phyloP scores from a whole-genome alignment of 2,113 vertebrate species.

The Pelusios castaneus region DNA sequence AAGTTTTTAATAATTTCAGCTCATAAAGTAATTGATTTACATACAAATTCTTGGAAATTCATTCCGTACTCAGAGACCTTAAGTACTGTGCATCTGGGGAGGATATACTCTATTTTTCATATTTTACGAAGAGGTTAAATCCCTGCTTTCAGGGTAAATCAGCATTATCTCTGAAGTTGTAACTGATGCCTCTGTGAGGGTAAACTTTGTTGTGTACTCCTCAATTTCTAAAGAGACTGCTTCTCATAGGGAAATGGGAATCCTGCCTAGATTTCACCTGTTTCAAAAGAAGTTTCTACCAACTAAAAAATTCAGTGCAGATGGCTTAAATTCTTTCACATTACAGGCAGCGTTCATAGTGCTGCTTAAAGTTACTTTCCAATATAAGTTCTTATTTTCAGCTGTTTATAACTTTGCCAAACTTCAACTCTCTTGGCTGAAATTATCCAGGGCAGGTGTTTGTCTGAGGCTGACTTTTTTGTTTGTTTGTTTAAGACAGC shows the following conservation, averaged over 20 bases:
- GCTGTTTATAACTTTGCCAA: slow-evolving; percentile 2
- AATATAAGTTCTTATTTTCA: slow-evolving; percentile 25
- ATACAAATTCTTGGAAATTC: not conserved
- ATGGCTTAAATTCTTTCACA: not conserved
- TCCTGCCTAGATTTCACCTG: not conserved
- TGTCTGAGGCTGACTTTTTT: slow-evolving; percentile 56
- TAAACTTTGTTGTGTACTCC: not conserved
- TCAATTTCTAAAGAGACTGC: not conserved
- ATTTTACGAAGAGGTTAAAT: not conserved
- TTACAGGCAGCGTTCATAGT: not conserved
- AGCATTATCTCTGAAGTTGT: not conserved
- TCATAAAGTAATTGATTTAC: not conserved
- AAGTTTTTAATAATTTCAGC: not conserved
- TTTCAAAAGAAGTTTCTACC: not conserved
- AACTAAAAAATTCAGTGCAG: not conserved
- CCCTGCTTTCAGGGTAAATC: not conserved
- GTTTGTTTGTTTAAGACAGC: slow-evolving; percentile 16
- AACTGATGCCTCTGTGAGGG: not conserved
- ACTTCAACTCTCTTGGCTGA: not conserved
- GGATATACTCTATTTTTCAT: not conserved
- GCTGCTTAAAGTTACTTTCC: not conserved
- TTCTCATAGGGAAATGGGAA: slow-evolving; percentile 12
- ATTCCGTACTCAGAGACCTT: not conserved
- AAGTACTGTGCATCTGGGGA: not conserved
- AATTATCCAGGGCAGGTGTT: slow-evolving; percentile 24